Percentiles rank a stretch among this genome's conserved stretches.
phyloP scores from a whole-genome alignment of 1,140 invertebrate genomes.

The Megathymus violae region DNA sequence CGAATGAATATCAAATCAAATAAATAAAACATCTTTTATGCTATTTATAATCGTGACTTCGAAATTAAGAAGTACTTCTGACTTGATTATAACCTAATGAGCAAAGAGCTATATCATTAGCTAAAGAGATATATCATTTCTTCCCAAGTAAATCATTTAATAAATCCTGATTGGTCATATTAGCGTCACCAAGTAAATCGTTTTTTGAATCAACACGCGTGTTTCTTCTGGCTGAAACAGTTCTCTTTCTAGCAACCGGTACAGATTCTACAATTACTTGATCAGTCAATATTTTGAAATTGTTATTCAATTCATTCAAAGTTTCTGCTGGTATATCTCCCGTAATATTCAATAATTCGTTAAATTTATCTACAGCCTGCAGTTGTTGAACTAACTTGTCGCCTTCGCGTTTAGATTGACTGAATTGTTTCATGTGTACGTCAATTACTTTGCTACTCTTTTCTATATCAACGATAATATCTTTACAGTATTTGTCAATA shows the following conservation, averaged over 20 bases:
- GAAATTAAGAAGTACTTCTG: background rate
- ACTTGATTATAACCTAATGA: constrained; percentile 18
- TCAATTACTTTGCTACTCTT: constrained; percentile 80
- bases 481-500: constrained; percentile 77
- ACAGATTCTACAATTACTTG: constrained; percentile 54
- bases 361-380: constrained; percentile 73
- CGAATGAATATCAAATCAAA: no score
- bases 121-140: constrained; percentile 75
- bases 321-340: constrained; percentile 61
- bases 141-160: constrained; percentile 73
- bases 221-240: constrained; percentile 56
- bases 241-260: constrained; percentile 56
- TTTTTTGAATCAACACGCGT: constrained; percentile 50
- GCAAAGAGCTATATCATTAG: constrained; percentile 14
- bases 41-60: background rate
- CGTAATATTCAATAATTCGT: constrained; percentile 64
- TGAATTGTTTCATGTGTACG: constrained; percentile 76
- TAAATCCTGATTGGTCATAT: constrained; percentile 70
- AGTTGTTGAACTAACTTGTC: constrained; percentile 75
- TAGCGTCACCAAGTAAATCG: constrained; percentile 63
- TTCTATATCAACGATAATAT: constrained; percentile 80
- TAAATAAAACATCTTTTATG: background rate
- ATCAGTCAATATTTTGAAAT: constrained; percentile 71
- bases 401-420: constrained; percentile 68
- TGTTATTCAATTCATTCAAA: constrained; percentile 70